A percentile compares a stretch with the other conserved stretches of the same genome.
Conservation (phyloP, 2,797 vertebrate genomes). For the Serranus cabrilla region DNA sequence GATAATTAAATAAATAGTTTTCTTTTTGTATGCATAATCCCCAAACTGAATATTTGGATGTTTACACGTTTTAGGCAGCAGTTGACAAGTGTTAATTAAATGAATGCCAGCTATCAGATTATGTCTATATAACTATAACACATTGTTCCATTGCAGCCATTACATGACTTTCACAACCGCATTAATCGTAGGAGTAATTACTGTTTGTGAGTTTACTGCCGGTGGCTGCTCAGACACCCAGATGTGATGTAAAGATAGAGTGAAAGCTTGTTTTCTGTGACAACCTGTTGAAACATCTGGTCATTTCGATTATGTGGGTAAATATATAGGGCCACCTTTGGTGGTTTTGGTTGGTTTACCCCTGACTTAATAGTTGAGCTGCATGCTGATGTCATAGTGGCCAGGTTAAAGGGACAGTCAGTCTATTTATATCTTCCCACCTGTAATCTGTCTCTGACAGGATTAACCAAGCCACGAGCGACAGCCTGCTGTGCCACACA, state of each 20-base stretch:
- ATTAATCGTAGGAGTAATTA: neutral
- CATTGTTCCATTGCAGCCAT: neutral
- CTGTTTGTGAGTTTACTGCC: neutral
- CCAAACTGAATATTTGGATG: neutral
- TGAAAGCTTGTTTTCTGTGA: neutral
- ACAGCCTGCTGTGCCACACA: constrained; percentile 54
- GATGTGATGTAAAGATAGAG: constrained; percentile 25
- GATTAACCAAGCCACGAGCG: constrained; percentile 73
- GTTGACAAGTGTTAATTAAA: neutral
- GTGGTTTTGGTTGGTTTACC: constrained; percentile 27
- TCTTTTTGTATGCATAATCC: neutral
- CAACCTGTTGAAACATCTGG: constrained; percentile 22
- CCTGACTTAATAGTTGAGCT: constrained; percentile 68
- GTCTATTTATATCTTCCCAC: constrained; percentile 80
- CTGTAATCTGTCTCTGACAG: constrained; percentile 83
- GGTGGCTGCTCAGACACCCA: neutral
- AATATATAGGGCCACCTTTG: neutral
- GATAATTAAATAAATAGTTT: neutral
- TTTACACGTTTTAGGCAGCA: neutral
- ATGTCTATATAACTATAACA: no score
- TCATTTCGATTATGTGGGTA: neutral
- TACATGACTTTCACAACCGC: neutral
- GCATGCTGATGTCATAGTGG: constrained; percentile 63
- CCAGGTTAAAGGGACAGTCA: constrained; percentile 80
- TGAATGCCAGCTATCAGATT: neutral